Percentiles rank a stretch among this genome's conserved stretches.
Evolutionary conservation across 2,797 vertebrate genomes (phyloP).

Genomic region (Pseudochromis fuscus): DNA sequence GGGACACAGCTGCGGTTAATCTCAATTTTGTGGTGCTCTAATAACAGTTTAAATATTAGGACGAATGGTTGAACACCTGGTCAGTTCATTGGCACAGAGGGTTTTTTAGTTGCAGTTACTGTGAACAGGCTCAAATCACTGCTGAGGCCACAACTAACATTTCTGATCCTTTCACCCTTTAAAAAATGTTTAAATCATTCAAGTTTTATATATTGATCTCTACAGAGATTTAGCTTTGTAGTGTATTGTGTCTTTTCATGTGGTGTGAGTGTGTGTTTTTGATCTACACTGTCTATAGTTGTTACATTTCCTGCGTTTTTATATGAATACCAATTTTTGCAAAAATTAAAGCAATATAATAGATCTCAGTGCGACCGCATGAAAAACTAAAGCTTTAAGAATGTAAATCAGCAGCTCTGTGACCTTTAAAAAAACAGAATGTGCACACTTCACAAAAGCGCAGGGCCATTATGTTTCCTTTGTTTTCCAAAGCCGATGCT

Average conservation of each 20-base stretch:
- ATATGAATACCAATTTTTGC: not conserved
- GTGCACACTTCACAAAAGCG: not conserved
- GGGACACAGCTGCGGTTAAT: slow-evolving; percentile 63
- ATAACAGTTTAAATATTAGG: slow-evolving; percentile 50
- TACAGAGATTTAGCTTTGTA: not conserved
- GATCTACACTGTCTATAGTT: not conserved
- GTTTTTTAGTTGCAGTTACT: slow-evolving; percentile 8
- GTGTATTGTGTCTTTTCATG: not conserved
- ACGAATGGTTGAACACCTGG: slow-evolving; percentile 59
- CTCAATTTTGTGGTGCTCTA: slow-evolving; percentile 28
- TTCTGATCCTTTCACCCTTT: not conserved
- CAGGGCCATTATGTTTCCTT: not conserved
- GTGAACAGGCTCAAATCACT: slow-evolving; percentile 10
- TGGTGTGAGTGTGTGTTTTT: not conserved
- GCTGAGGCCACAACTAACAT: not conserved
- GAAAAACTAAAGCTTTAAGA: not conserved
- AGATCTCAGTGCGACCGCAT: not conserved
- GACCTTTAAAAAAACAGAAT: not conserved
- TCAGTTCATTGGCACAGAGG: too few relatives aligned
- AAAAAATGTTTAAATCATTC: not conserved
- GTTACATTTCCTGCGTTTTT: too few relatives aligned
- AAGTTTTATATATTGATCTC: not conserved
- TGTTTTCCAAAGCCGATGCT: not conserved
- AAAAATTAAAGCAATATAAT: not conserved
- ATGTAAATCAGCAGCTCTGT: not conserved